Evolutionary conservation across 1,140 invertebrate species (phyloP).

Genomic region (Daktulosphaira vitifoliae): DNA sequence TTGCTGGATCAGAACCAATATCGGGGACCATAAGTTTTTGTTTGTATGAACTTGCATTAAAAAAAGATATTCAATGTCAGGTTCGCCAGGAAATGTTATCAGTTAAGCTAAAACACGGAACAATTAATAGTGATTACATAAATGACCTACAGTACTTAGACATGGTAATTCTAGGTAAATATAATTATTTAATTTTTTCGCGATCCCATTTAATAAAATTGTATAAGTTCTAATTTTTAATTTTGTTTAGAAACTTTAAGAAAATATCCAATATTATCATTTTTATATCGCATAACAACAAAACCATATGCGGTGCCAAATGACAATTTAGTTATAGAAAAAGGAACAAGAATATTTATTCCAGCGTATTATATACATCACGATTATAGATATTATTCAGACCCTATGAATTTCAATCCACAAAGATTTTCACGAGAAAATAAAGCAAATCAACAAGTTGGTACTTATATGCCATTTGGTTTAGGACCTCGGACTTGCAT

Average conservation of each 20-base stretch:
- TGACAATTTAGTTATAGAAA: conserved; percentile 38
- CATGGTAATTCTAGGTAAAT: conserved; percentile 44
- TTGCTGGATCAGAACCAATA: conserved; percentile 53
- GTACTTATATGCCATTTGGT: conserved; percentile 50
- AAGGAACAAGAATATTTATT: conserved; percentile 44
- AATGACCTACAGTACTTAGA: conserved; percentile 48
- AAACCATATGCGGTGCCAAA: conserved; percentile 44
- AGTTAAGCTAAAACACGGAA: conserved; percentile 42
- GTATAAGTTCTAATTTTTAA: too few relatives aligned
- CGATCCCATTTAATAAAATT: too few relatives aligned
- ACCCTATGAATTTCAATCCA: conserved; percentile 51
- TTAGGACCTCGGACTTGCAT: conserved; percentile 51
- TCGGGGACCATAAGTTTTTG: conserved; percentile 47
- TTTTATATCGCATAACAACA: conserved; percentile 45
- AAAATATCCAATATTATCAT: conserved; percentile 44
- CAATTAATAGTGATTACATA: conserved; percentile 47
- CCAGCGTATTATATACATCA: conserved; percentile 55
- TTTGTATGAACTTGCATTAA: conserved; percentile 46
- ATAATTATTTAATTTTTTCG: too few relatives aligned
- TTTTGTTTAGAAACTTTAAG: conserved; percentile 45
- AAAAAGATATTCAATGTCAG: conserved; percentile 50
- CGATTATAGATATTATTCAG: conserved; percentile 47
- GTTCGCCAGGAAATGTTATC: conserved; percentile 50
- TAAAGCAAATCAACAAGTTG: conserved; percentile 41
- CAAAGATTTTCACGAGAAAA: conserved; percentile 50